Evolutionary conservation across 2,113 vertebrate genomes (phyloP), one percentile per base, ranked within the genome.

Genomic region (Micronycteris hirsuta): DNA sequence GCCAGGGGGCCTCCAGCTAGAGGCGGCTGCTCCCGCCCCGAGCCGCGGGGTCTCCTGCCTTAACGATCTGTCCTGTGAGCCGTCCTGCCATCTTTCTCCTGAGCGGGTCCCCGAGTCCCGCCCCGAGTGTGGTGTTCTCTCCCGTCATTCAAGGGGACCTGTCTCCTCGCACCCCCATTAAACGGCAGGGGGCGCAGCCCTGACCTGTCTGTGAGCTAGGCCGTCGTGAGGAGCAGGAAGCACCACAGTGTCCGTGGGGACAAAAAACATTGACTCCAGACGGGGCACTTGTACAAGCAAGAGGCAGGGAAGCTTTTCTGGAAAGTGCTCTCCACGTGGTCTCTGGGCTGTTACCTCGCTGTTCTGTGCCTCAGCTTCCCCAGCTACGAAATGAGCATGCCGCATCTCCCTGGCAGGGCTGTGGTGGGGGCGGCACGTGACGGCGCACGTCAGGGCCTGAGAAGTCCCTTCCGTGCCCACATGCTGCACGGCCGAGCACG

Each of bases 311-410:
- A 65, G 14, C 11, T 24, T 17, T 83, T 77, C 41, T 13, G 10
- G 67, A 26, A 70, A 36, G 22, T 45, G 52, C 36, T 5, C 3
- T 49, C 7, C 63, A 7, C 11, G 3, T 45, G 54, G 20, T 45
- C 76, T 63, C 58, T 71, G 45, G 24, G 24, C 77, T 85, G 56
- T 54, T 28, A 14, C 54, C 22, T 45, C 20, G 11, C 33, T 61
- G 28, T 7, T 41, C 17, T n/a, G 33, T 45, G 68, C 93, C 83
- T 96, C 83, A 33, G 86, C 82, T 89, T 94, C 73, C 68, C 67
- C 71, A 31, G 8, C 45, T 70, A 38, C 4, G 38, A 63, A 24
- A 85, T 16, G 28, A 54, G n/a, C 31, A 7, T 5, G 6, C 0
- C 2, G 0, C 15, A 0, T 49, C 10, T 47, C 80, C 68, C 68